These are phyloP conservation scores for Cricetomys ansorgei DNA, from an alignment of 2,113 vertebrate species.

Conservation along the genomic window DNA sequence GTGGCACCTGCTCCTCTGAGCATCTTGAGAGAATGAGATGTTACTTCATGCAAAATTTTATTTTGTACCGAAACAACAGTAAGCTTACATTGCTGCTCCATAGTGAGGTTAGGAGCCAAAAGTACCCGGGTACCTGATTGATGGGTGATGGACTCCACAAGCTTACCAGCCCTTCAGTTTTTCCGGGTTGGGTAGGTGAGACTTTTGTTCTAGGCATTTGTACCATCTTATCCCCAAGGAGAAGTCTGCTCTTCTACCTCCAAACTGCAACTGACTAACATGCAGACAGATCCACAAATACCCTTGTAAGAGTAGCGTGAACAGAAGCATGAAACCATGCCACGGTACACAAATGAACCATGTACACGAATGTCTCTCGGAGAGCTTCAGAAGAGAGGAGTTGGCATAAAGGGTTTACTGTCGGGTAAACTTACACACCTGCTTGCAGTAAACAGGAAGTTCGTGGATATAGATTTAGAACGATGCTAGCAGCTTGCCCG, in stretches of 20 bases:
- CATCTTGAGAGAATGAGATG: background rate
- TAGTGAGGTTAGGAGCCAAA: background rate
- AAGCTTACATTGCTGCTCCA: background rate
- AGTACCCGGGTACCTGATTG: background rate
- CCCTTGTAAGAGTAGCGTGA: background rate
- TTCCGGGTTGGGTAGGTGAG: background rate
- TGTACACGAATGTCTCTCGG: too few species aligned
- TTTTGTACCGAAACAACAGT: background rate
- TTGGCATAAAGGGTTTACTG: background rate
- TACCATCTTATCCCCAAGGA: background rate
- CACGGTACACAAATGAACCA: background rate
- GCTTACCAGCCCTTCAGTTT: rapidly evolving
- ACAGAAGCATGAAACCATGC: background rate
- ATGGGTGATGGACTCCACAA: too few species aligned
- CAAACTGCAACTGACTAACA: background rate
- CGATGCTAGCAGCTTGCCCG: background rate
- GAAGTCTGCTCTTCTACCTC: background rate
- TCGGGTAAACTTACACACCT: background rate
- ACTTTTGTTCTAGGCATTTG: background rate
- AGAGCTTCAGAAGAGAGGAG: background rate
- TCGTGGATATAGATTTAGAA: background rate
- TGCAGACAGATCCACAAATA: background rate
- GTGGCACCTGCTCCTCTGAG: background rate
- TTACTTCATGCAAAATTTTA: background rate
- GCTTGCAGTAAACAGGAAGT: background rate